Conservation (phyloP, 1,140 invertebrate genomes). For the Augochlora pura region DNA sequence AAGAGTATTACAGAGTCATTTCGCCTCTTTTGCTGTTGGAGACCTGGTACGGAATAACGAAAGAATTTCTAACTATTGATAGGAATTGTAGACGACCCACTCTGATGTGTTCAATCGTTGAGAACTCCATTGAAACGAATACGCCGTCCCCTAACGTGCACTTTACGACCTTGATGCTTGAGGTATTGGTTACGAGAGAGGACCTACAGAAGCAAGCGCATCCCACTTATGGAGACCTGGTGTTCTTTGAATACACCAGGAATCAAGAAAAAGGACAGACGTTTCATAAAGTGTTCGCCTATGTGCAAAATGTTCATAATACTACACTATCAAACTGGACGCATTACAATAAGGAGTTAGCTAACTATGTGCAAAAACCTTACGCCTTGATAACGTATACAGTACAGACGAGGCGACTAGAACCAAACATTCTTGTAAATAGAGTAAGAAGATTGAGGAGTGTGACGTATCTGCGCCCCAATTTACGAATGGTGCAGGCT, state of each 20-base stretch:
- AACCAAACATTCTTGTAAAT: constrained; percentile 51
- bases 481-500: constrained; percentile 76
- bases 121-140: constrained; percentile 54
- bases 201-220: constrained; percentile 39
- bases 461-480: constrained; percentile 64
- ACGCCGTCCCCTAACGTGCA: constrained; percentile 41
- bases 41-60: constrained; percentile 65
- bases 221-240: constrained; percentile 65
- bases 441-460: constrained; percentile 58
- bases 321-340: constrained; percentile 50
- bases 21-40: constrained; percentile 66
- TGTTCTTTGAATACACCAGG: constrained; percentile 60
- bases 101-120: constrained; percentile 55
- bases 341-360: constrained; percentile 61
- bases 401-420: constrained; percentile 59
- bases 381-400: constrained; percentile 61
- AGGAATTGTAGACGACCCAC: constrained; percentile 37
- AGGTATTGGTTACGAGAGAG: constrained; percentile 55
- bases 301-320: constrained; percentile 52
- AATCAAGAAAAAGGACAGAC: constrained; percentile 26
- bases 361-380: constrained; percentile 54
- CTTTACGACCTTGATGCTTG: constrained; percentile 58
- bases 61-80: constrained; percentile 58
- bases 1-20: constrained; percentile 66
- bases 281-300: constrained; percentile 64